Evolutionary conservation across 1,140 invertebrate species (phyloP), one percentile per base, ranked within the genome.

Genomic region (Drosophila novamexicana): DNA sequence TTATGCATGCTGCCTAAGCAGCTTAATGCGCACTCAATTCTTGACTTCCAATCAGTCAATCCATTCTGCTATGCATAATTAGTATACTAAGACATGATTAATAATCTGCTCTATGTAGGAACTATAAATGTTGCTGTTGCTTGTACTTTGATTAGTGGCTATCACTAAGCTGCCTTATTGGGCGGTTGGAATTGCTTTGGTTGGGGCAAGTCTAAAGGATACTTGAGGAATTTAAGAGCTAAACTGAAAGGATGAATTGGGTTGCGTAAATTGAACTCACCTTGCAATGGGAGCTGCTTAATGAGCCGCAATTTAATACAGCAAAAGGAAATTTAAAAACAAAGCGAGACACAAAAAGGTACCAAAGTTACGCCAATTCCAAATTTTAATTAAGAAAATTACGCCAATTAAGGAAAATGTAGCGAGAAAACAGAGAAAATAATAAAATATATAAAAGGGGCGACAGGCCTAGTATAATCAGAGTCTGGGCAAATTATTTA

Each of bases 301-400:
- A 75, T 64, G 59, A 75, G 57, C 65, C 56, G 58, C 39, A 57
- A 62, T 70, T 69, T 75, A 53, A 70, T 64, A 62, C 16, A n/a
- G 1, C 18, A 61, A 57, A 14, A 50, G 32, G n/a, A 22, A 29
- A 50, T 50, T 12, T 52, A n/a, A n/a, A 52, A 65, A 16, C 42
- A 45, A 40, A n/a, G 9, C 3, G 12, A 7, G 4, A 44, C 10
- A 44, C 39, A 57, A 70, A 75, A 75, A 63, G 58, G 53, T 70
- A 75, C 53, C 58, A 56, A 63, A 78, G 65, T 84, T 69, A 69
- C 57, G 59, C 66, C 59, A 75, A 66, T 22, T 49, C 12, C 74
- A 69, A 88, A 77, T 88, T 83, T 72, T 88, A 88, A 88, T 88
- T 88, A 88, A 83, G 80, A 73, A 88, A 88, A 88, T 86, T 82